Evolutionary conservation across 2,888 invertebrate genomes (phyloP).

Genomic region (Platynereis dumerilii): DNA sequence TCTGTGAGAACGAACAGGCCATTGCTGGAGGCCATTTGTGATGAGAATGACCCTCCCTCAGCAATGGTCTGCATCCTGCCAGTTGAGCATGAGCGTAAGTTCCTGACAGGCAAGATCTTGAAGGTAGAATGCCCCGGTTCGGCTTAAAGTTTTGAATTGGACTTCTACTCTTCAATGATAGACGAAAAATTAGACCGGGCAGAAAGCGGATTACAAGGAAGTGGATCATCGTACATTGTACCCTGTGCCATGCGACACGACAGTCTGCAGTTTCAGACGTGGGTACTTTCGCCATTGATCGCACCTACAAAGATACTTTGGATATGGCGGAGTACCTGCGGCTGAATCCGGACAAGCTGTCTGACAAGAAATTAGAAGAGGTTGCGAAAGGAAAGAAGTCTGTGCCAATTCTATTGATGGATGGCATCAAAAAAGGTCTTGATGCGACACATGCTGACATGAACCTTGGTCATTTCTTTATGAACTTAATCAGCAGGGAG

Average conservation of each 20-base stretch:
- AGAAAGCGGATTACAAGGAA: not conserved
- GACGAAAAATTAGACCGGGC: not conserved
- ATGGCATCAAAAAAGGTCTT: not conserved
- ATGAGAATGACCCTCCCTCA: not conserved
- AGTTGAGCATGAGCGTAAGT: not conserved
- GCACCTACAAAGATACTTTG: not conserved
- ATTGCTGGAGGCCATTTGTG: not conserved
- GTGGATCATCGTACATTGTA: not conserved
- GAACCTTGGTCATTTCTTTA: not conserved
- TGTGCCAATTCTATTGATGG: not conserved
- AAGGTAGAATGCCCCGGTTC: not conserved
- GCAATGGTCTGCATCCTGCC: not conserved
- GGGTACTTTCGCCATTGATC: not conserved
- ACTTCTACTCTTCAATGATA: not conserved
- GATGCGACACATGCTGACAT: conserved; percentile 10
- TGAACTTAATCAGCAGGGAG: not conserved
- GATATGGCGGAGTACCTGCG: not conserved
- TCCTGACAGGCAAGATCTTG: not conserved
- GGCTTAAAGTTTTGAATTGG: not conserved
- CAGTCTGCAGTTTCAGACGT: not conserved
- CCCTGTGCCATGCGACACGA: not conserved
- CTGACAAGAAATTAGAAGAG: not conserved
- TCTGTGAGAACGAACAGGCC: not conserved
- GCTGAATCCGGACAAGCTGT: not conserved
- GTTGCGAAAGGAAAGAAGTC: not conserved